Evolutionary conservation across 1,140 invertebrate genomes (phyloP).

Genomic region (Melipona quadrifasciata): DNA sequence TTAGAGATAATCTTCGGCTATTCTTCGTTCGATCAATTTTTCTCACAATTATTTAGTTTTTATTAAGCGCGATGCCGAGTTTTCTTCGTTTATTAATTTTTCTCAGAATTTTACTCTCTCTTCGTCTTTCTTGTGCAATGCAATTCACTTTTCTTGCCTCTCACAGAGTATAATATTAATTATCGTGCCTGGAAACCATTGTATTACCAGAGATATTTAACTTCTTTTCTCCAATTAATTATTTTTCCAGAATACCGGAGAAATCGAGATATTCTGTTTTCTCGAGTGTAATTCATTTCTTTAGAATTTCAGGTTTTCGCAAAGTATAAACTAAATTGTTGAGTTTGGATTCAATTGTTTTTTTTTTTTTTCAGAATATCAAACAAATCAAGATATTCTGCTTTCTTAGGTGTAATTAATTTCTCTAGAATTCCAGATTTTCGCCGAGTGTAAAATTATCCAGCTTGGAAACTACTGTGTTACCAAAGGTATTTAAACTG

Average conservation of each 20-base stretch:
- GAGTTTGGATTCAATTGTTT: neutral
- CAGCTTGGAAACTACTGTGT: slow-evolving; percentile 1
- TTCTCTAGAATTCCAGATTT: neutral
- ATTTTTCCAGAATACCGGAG: too few species aligned
- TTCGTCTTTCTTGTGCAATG: too few species aligned
- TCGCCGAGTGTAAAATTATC: too few species aligned
- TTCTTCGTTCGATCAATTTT: neutral
- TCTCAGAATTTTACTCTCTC: neutral
- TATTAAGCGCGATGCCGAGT: neutral
- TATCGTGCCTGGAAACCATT: neutral
- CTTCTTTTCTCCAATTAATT: too few species aligned
- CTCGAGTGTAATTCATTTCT: too few species aligned
- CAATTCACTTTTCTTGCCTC: neutral
- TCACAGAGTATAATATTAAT: too few species aligned
- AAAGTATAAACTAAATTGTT: neutral
- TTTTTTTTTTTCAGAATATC: neutral
- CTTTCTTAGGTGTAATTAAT: neutral
- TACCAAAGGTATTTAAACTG: neutral
- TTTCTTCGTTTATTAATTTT: neutral
- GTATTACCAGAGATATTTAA: too few species aligned
- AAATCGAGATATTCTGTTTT: too few species aligned
- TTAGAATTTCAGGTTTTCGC: too few species aligned
- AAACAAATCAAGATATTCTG: neutral
- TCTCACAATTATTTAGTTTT: neutral
- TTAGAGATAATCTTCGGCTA: neutral